Base-by-base conservation (phyloP, 1,140 invertebrate genomes). In the Drosophila lacertosa region DNA sequence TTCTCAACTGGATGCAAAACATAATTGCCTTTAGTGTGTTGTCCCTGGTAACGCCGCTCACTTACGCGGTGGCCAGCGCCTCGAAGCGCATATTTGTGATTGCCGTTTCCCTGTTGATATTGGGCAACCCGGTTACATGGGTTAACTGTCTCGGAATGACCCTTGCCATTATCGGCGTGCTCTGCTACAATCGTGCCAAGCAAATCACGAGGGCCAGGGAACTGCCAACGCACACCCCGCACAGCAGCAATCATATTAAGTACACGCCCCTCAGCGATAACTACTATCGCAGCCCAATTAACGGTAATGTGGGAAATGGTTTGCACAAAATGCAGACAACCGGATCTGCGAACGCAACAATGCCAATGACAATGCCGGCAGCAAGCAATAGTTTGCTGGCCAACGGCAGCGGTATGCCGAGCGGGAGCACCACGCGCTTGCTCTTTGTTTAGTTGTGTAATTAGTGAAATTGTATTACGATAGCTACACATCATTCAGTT, bases 11-110 rank as follows among this genome's bases (percentile, higher is more conserved):
- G 95, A 91, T 98, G 63, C 98, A 99, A 91, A 99, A 99, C 89
- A 95, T 99, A 55, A 94, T 98, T 18, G 98, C 98, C 0, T 99
- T 99, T 91, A 97, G 96, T 63, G 95, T 99, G 20, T 93, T 99
- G 60, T 95, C 95, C 18, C 91, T 98, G 58, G 97, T 99, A 1
- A 95, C 97, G 11, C 97, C 98, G 13, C 92, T 99, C 18, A 98
- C 97, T 0, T 99, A 99, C 92, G 97, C 98, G 0, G 97, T 99
- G 16, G 97, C 97, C 11, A 99, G 96, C 92, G 97, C 97, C 10
- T 97, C 97, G n/a, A 99, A 99, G 92, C 93, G 98, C 76, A 97
- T 99, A 69, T 97, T 97, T 64, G 96, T 99, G 15, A 99, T 99
- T 77, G 95, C 94, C 16, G 95, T 97, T 18, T 99, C 97, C 4